Evolutionary conservation across 2,797 vertebrate genomes (phyloP).

Genomic region (Coccyzus lansbergi): DNA sequence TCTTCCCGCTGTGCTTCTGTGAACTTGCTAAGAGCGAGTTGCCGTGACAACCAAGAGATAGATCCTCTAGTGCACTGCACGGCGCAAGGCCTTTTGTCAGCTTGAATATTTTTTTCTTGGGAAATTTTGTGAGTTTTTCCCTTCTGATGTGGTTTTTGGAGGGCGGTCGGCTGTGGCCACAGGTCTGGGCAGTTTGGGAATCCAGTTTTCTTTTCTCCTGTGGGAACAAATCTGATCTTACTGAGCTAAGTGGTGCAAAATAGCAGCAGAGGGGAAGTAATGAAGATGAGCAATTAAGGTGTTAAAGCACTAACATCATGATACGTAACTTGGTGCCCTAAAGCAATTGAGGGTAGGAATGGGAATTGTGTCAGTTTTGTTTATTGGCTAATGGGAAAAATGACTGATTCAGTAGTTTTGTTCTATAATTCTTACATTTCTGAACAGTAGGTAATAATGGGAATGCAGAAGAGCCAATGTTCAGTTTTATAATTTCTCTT

Average conservation of each 20-base stretch:
- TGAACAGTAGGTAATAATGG: rapidly evolving
- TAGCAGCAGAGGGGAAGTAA: neutral
- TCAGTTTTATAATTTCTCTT: neutral
- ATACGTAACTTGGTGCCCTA: rapidly evolving
- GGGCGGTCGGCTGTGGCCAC: neutral
- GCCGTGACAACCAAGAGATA: conserved; percentile 19
- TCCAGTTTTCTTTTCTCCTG: rapidly evolving
- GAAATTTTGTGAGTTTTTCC: neutral
- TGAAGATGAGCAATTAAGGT: neutral
- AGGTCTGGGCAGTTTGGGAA: neutral
- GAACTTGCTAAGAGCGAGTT: neutral
- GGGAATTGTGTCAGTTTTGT: neutral
- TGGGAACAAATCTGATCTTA: neutral
- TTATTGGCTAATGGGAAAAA: neutral
- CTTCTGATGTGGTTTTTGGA: neutral
- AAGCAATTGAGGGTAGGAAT: neutral
- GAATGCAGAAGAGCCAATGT: neutral
- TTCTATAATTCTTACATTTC: neutral
- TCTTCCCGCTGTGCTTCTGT: neutral
- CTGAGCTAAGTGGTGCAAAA: neutral
- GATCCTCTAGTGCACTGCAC: neutral
- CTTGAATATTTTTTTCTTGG: neutral
- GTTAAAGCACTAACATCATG: neutral
- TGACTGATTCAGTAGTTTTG: neutral
- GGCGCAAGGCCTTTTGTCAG: neutral